Percentiles rank a stretch among this genome's conserved stretches.
Conservation (phyloP, 2,113 vertebrate genomes). For the Acrocephalus arundinaceus region DNA sequence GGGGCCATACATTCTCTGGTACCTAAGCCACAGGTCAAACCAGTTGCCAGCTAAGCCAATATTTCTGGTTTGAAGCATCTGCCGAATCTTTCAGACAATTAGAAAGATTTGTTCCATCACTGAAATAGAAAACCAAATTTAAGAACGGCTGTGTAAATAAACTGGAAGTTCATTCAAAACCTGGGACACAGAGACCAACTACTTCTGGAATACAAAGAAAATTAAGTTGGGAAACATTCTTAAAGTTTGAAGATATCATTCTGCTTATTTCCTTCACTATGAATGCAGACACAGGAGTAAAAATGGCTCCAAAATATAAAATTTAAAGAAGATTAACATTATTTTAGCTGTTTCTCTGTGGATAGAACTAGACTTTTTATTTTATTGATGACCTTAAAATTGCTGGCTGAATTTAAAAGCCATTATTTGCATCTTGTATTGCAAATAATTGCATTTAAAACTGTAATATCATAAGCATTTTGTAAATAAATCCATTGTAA, state of each 20-base stretch:
- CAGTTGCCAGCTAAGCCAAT: slow-evolving; percentile 8
- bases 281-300: background rate
- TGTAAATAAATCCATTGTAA: background rate
- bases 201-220: slow-evolving; percentile 38
- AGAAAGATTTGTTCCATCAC: slow-evolving; percentile 31
- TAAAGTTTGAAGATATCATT: background rate
- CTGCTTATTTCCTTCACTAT: background rate
- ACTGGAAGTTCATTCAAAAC: slow-evolving; percentile 28
- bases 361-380: background rate
- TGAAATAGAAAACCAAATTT: slow-evolving; percentile 38
- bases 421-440: background rate
- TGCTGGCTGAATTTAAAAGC: background rate
- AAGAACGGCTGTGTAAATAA: slow-evolving; percentile 58
- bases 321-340: background rate
- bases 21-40: slow-evolving; percentile 29
- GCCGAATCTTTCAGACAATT: slow-evolving; percentile 34
- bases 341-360: background rate
- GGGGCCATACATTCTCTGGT: background rate
- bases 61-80: slow-evolving; percentile 45
- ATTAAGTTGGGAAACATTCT: background rate
- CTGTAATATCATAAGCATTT: background rate
- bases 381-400: background rate
- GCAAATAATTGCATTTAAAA: background rate
- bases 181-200: background rate
- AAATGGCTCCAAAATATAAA: background rate